A percentile compares a stretch with the other conserved stretches of the same genome.
Evolutionary conservation across 2,797 vertebrate species (phyloP).

Genomic region (Petrocephalus schoutedeni): DNA sequence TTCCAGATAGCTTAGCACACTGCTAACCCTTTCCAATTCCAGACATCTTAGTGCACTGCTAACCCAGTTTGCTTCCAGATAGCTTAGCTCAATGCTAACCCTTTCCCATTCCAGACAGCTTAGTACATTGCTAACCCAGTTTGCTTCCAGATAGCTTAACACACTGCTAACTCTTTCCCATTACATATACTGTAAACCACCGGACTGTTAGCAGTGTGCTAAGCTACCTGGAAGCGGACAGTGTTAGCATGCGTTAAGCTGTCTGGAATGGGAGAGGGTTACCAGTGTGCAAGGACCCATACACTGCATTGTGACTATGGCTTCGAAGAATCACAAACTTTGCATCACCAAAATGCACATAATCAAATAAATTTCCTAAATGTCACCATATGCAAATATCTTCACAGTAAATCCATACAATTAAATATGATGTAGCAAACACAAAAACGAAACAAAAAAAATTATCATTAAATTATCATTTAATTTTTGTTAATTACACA

Average conservation of each 20-base stretch:
- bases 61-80: not conserved
- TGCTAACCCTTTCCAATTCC: not conserved
- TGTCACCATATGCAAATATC: not conserved
- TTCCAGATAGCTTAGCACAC: not conserved
- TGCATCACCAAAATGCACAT: not conserved
- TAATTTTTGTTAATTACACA: not conserved
- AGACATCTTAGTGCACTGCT: not conserved
- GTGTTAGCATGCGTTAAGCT: not conserved
- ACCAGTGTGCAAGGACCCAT: not conserved
- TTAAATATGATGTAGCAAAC: not conserved
- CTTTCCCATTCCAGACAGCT: not conserved
- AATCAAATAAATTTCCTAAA: slow-evolving; percentile 5
- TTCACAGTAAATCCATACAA: not conserved
- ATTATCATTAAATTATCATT: not conserved
- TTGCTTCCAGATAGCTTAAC: not conserved
- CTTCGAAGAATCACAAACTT: not conserved
- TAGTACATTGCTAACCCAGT: not conserved
- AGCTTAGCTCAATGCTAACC: not conserved
- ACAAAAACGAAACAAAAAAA: not conserved
- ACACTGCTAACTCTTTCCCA: not conserved
- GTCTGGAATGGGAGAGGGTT: slow-evolving; percentile 1
- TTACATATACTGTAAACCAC: no score
- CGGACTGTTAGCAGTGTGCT: not conserved
- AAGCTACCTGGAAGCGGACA: not conserved
- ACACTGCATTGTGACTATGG: not conserved